Evolutionary conservation across 1,140 invertebrate species (phyloP).

Genomic region (Antheraea mylitta): DNA sequence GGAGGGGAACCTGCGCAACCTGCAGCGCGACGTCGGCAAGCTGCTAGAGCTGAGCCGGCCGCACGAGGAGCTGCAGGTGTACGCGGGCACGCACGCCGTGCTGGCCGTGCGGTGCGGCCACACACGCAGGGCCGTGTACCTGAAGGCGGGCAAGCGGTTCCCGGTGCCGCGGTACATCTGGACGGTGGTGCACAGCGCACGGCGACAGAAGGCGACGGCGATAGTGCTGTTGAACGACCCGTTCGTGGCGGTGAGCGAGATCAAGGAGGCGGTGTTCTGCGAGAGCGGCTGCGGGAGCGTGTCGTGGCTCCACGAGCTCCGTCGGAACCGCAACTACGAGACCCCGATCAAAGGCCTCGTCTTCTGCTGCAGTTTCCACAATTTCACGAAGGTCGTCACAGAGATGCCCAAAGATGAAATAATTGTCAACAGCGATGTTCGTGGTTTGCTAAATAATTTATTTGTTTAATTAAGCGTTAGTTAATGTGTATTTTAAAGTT

Average conservation of each 20-base stretch:
- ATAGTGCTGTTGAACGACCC: conserved; percentile 67
- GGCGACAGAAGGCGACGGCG: conserved; percentile 38
- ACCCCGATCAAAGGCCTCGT: conserved; percentile 52
- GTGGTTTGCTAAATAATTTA: conserved; percentile 41
- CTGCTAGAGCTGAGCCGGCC: conserved; percentile 32
- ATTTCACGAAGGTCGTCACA: conserved; percentile 40
- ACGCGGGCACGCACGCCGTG: conserved; percentile 57
- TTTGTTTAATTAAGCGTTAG: too few relatives aligned
- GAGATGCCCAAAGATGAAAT: conserved; percentile 44
- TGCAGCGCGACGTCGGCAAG: conserved; percentile 55
- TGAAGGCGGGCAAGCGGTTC: conserved; percentile 49
- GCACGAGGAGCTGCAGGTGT: conserved; percentile 43
- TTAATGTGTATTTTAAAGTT: neutral
- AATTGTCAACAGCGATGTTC: conserved; percentile 39
- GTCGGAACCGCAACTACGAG: conserved; percentile 58
- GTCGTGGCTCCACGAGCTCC: conserved; percentile 55
- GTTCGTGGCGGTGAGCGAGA: conserved; percentile 69
- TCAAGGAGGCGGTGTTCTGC: conserved; percentile 65
- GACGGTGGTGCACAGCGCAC: conserved; percentile 49
- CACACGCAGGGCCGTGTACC: conserved; percentile 29
- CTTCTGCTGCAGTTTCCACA: conserved; percentile 63
- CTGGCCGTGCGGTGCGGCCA: conserved; percentile 34
- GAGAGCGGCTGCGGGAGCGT: conserved; percentile 61
- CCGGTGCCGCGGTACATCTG: conserved; percentile 65
- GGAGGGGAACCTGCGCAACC: conserved; percentile 54